Conservation (phyloP, 2,113 vertebrate genomes). For the Onychostruthus taczanowskii region DNA sequence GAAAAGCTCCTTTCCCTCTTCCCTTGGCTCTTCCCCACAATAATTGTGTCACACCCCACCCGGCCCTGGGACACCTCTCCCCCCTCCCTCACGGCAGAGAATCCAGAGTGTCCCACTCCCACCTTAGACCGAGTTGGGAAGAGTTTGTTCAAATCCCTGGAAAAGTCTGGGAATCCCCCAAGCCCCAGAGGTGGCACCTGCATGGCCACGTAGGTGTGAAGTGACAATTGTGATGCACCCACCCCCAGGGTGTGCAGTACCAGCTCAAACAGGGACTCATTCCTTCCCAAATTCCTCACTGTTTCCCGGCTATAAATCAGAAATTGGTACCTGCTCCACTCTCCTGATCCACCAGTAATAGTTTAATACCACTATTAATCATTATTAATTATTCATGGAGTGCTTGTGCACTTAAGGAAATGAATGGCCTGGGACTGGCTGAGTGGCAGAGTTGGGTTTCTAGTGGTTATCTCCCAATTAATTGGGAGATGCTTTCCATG, state of each 20-base stretch:
- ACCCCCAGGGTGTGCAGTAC: fast-evolving
- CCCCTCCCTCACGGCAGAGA: fast-evolving
- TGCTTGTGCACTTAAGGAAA: constrained; percentile 2
- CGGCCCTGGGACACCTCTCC: neutral
- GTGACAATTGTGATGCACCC: fast-evolving
- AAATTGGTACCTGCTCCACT: neutral
- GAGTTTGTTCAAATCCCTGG: neutral
- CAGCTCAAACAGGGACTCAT: fast-evolving
- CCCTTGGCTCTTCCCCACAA: neutral
- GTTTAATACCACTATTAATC: neutral
- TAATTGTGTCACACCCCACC: fast-evolving
- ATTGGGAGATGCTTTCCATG: neutral
- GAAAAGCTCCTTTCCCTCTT: neutral
- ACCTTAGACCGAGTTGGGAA: fast-evolving
- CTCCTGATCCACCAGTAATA: neutral
- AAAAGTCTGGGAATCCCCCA: neutral
- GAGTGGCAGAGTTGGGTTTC: constrained; percentile 28
- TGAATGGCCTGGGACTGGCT: neutral
- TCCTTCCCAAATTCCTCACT: neutral
- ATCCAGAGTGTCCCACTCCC: fast-evolving
- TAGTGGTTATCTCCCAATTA: neutral
- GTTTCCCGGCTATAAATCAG: neutral
- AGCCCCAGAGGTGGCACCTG: neutral
- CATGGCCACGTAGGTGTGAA: fast-evolving
- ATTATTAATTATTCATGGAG: constrained; percentile 4